Evolutionary conservation across 2,888 invertebrate species (phyloP).

Genomic region (Acanthosepion esculentum): DNA sequence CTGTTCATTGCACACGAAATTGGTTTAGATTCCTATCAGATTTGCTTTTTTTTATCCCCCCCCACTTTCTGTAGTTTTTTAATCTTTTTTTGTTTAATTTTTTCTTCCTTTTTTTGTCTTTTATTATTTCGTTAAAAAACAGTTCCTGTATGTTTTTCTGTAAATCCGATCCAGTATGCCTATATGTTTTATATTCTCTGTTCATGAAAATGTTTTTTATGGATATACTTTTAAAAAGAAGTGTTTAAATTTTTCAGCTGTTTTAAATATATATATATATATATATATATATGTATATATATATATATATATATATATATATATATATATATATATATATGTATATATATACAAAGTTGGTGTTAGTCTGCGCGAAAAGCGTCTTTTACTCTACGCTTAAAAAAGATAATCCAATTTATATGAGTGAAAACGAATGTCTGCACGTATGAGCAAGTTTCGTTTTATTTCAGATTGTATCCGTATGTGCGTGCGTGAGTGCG

Average conservation of each 20-base stretch:
- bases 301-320: slow-evolving; percentile 14
- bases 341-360: neutral
- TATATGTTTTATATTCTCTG: neutral
- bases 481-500: no score
- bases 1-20: neutral
- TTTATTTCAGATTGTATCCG: no score
- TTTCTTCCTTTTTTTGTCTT: neutral
- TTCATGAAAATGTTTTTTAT: neutral
- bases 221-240: neutral
- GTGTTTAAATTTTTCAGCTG: neutral
- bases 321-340: slow-evolving; percentile 25
- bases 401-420: no score
- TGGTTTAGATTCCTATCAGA: neutral
- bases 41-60: neutral
- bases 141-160: neutral
- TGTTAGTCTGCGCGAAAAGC: no score
- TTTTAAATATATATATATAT: neutral
- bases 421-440: no score
- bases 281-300: slow-evolving; percentile 25
- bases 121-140: neutral
- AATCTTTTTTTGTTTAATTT: neutral
- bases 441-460: no score
- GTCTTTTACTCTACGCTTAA: no score
- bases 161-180: neutral
- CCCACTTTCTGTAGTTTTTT: neutral